These are phyloP conservation scores for Hemicordylus capensis DNA, from an alignment of 2,113 vertebrate species.

Conservation along the genomic window DNA sequence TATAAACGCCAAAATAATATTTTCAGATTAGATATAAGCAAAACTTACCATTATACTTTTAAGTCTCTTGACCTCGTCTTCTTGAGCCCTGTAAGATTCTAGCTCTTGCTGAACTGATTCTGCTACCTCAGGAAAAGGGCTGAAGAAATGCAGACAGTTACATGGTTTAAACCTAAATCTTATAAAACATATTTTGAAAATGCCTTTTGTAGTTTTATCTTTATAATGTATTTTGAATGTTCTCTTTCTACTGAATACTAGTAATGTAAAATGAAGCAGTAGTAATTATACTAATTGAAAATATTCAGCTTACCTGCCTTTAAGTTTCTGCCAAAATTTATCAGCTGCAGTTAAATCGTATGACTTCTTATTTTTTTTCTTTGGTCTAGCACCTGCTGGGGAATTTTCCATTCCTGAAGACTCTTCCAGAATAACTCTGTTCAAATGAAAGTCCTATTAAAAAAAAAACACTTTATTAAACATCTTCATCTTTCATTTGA, in stretches of 20 bases:
- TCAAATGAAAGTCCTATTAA: conserved; percentile 93
- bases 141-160: conserved; percentile 66
- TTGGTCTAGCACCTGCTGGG: conserved; percentile 92
- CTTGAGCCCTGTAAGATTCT: conserved; percentile 92
- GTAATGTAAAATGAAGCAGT: conserved; percentile 27
- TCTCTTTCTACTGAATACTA: not conserved
- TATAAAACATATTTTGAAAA: not conserved
- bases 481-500: not conserved
- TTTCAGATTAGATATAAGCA: not conserved
- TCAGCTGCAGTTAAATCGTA: conserved; percentile 94
- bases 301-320: conserved; percentile 87
- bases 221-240: not conserved
- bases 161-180: conserved; percentile 20
- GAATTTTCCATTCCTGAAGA: conserved; percentile 82
- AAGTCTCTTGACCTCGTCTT: conserved; percentile 95
- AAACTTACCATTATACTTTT: conserved; percentile 96
- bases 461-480: conserved; percentile 39
- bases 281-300: not conserved
- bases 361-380: conserved; percentile 94
- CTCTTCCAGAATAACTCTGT: conserved; percentile 93
- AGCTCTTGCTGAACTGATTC: conserved; percentile 96
- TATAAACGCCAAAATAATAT: not conserved
- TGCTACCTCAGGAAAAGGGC: conserved; percentile 97
- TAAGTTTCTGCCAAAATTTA: conserved; percentile 98
- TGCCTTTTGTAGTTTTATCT: not conserved